Conservation (phyloP, 2,113 vertebrate genomes). For the Tringa solitaria region DNA sequence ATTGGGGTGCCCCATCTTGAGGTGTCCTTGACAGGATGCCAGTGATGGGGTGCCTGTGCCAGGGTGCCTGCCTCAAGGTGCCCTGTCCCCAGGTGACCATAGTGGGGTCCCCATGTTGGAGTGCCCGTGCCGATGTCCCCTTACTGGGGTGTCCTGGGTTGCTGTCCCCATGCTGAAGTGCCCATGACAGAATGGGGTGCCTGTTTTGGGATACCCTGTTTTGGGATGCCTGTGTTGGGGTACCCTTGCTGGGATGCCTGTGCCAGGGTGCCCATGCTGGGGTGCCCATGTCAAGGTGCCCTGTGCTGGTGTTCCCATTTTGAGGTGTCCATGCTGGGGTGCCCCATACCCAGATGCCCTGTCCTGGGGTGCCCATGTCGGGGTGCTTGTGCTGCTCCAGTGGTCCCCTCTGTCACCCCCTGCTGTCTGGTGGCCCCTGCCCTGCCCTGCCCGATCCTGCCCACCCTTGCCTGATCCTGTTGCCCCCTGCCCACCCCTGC, state of each 20-base stretch:
- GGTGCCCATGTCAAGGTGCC: not conserved
- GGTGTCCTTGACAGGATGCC: not conserved
- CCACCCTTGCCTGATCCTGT: not conserved
- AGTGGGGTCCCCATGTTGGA: not conserved
- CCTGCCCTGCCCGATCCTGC: not conserved
- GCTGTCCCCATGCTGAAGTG: too few species aligned
- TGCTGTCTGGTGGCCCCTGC: too few species aligned
- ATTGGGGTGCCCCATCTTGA: not conserved
- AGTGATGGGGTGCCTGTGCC: too few species aligned
- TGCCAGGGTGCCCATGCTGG: too few species aligned
- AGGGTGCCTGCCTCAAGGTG: too few species aligned
- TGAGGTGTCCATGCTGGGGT: not conserved
- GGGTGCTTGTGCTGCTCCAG: not conserved
- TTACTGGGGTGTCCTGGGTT: not conserved
- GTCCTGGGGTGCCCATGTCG: accelerated
- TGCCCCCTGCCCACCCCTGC: too few species aligned
- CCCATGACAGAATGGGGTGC: too few species aligned
- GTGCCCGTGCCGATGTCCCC: not conserved
- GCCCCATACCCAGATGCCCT: not conserved
- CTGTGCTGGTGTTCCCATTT: accelerated
- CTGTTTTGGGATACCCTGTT: not conserved
- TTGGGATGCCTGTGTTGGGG: not conserved
- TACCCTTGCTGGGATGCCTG: not conserved
- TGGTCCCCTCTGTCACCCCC: too few species aligned
- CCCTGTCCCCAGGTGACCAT: not conserved